Base-by-base conservation (phyloP, 2,888 invertebrate species). In the Melinaea marsaeus region DNA sequence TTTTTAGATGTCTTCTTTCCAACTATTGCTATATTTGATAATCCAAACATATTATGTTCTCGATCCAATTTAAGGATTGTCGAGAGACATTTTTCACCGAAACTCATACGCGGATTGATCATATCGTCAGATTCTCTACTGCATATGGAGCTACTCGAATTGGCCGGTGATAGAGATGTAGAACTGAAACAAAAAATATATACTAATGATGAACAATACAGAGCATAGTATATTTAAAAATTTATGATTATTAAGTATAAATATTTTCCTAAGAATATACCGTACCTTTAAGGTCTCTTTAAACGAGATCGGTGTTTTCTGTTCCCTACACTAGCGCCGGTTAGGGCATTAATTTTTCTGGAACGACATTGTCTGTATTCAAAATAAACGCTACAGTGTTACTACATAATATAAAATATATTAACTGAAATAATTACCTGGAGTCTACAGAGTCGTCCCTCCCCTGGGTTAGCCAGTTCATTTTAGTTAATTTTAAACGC, bases 1-100 rank as follows among this genome's bases (percentile, higher is more conserved):
- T 79, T 81, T 68, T 74, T 81, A 34, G 81, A 80, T 47, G 75
- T 69, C 45, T 73, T 79, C 48, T 81, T 68, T 59, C 80, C 82
- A 66, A 82, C 77, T 55, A 87, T 83, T 47, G 86, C 78, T 63
- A 88, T 83, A 69, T 85, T 85, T 2, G 89, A 88, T 32, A 90
- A 67, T 1, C 90, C 90, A 71, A 90, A 90, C 76, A 90, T 70
- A 62, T 90, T 90, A 68, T 89, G 88, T 68, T 90, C 90, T 69
- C 80, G 84, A 69, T 90, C 90, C 65, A 90, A 66, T 6, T 81
- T 80, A 0, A 90, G 76, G 65, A 90, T 87, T 1, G 90, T 90
- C 2, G 88, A 85, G 57, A 90, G 66, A 58, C 80, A 84, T 73
- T 79, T 86, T 62, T 88, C 86, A 22, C 79, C 78, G 3, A 77